These are phyloP conservation scores for Oncopodura yosiiana DNA, from an alignment of 1,140 invertebrate species.

Conservation along the genomic window DNA sequence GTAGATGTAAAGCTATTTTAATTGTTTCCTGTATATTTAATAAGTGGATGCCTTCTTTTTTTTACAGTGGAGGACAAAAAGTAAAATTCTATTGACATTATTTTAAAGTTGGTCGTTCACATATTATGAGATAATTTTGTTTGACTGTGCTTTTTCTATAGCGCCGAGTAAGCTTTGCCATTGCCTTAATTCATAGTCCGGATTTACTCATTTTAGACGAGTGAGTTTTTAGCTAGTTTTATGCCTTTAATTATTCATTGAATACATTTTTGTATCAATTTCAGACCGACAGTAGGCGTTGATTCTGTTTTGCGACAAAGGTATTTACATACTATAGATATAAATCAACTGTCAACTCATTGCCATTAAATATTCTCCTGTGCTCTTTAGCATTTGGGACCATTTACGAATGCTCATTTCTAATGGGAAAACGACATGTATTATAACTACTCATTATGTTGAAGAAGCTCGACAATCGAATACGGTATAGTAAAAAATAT, in stretches of 20 bases:
- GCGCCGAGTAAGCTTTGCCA: no score
- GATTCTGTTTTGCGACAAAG: no score
- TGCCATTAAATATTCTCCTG: not conserved
- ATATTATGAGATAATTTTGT: not conserved
- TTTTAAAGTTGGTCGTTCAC: not conserved
- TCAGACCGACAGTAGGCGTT: no score
- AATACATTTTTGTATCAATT: no score
- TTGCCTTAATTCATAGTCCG: no score
- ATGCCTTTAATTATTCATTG: no score
- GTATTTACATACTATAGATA: slow-evolving; percentile 41
- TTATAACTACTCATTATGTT: slow-evolving; percentile 51
- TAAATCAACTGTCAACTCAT: not conserved
- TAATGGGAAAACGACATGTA: slow-evolving; percentile 43
- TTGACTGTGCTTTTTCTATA: no score
- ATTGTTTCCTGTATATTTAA: not conserved
- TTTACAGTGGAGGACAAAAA: not conserved
- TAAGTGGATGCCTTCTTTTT: not conserved
- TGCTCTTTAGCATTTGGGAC: slow-evolving; percentile 37
- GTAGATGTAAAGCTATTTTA: not conserved
- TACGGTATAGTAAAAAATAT: no score
- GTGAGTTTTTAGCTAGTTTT: no score
- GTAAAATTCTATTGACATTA: not conserved
- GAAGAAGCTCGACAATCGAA: slow-evolving; percentile 47
- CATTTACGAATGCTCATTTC: slow-evolving; percentile 44
- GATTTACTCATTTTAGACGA: no score